phyloP scores from a whole-genome alignment of 2,113 vertebrate genomes.

The Ranitomeya variabilis region DNA sequence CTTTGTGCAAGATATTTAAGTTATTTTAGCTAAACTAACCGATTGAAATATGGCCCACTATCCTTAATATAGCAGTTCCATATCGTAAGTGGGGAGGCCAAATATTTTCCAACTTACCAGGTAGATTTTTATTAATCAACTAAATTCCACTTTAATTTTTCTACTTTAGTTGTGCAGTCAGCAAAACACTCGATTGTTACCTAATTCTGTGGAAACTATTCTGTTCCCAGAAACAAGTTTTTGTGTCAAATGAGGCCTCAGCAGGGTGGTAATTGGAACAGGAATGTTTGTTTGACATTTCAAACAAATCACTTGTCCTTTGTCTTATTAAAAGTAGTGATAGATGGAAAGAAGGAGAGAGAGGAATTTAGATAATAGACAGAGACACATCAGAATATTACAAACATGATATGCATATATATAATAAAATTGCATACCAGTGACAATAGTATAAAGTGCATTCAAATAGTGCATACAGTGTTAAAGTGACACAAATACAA shows the following conservation, averaged over 20 bases:
- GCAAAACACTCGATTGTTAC: not conserved
- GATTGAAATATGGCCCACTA: too few relatives aligned
- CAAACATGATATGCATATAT: too few relatives aligned
- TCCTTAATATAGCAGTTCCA: too few relatives aligned
- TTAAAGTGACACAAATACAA: too few relatives aligned
- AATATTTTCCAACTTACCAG: not conserved
- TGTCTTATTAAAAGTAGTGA: not conserved
- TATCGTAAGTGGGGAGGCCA: too few relatives aligned
- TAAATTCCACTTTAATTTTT: not conserved
- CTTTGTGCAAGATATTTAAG: too few relatives aligned
- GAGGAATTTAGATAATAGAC: not conserved
- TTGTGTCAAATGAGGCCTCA: not conserved
- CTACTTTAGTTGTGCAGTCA: not conserved
- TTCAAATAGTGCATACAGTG: too few relatives aligned
- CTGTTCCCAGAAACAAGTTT: not conserved
- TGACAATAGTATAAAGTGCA: too few relatives aligned
- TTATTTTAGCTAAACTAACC: too few relatives aligned
- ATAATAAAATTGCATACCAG: too few relatives aligned
- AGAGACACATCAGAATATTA: not conserved
- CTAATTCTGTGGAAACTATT: constrained; percentile 5
- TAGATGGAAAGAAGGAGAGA: not conserved
- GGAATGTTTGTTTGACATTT: not conserved
- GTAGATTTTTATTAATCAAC: not conserved
- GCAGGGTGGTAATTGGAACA: not conserved
- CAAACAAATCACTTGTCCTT: not conserved